Conservation (phyloP, 2,888 invertebrate species). For the Erebia ligea region DNA sequence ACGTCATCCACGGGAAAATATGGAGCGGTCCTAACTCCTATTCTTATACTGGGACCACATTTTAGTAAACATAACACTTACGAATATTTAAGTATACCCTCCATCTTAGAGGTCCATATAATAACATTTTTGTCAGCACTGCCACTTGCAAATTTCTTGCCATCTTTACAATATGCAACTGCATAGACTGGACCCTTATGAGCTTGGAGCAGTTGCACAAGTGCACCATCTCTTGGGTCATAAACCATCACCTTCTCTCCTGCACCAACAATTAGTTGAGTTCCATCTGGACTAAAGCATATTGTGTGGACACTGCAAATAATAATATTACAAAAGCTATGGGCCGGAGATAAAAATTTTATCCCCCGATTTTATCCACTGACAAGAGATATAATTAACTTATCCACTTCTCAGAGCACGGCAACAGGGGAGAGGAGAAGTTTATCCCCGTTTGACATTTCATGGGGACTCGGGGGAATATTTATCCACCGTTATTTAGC, state of each 20-base stretch:
- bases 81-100: slow-evolving; percentile 98
- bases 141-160: slow-evolving; percentile 98
- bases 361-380: too few species aligned
- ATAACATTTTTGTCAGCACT: slow-evolving; percentile 99
- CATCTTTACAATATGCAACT: slow-evolving; percentile 95
- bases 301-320: slow-evolving; percentile 92
- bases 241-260: slow-evolving; percentile 98
- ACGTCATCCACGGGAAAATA: too few species aligned
- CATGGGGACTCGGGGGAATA: too few species aligned
- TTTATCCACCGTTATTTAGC: too few species aligned
- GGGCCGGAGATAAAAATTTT: too few species aligned
- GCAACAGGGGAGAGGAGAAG: too few species aligned
- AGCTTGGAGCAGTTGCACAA: slow-evolving; percentile 96
- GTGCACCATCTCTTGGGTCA: slow-evolving; percentile 94
- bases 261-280: slow-evolving; percentile 96
- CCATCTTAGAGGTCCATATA: slow-evolving; percentile 98
- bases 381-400: too few species aligned
- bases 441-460: too few species aligned
- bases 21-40: too few species aligned
- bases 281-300: slow-evolving; percentile 98
- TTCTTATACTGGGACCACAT: too few species aligned
- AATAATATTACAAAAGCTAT: not conserved
- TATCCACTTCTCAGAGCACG: too few species aligned
- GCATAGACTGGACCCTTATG: slow-evolving; percentile 98
- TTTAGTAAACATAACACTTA: slow-evolving; percentile 69